Evolutionary conservation across 1,140 invertebrate species (phyloP), one percentile per base, ranked within the genome.

Genomic region (Papilio polytes): DNA sequence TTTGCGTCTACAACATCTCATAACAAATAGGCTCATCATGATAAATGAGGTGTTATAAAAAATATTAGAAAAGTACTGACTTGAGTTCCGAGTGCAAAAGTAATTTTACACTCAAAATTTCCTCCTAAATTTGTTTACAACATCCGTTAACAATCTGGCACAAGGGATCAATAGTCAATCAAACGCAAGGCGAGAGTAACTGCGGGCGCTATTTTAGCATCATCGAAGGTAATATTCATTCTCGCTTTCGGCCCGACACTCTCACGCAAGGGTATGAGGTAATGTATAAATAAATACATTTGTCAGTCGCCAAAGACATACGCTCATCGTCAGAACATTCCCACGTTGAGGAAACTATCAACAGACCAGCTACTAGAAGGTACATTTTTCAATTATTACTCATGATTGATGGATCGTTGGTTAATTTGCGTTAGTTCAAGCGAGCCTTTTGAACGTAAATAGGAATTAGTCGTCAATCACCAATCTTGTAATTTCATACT

Each of bases 101-200:
- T 41, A 41, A 51, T 51, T 51, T 18, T 18, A 82, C 74, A 84
- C 66, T 77, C 77, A 80, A 81, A 81, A 78, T 48, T 82, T 82
- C 80, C 77, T 83, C 83, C 74, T 85, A 83, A 83, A 87, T 81
- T 85, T 90, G 88, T 91, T 93, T 90, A 86, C 85, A 84, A 85
- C 89, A 87, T 87, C 85, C 87, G 90, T 93, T 92, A 90, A 91
- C 87, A 93, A 93, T 94, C 92, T 94, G 93, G 93, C 93, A 94
- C 93, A 91, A 91, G 92, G 89, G 91, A 95, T 94, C 92, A 91
- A 95, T 95, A 92, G 91, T 95, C 92, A 95, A 95, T 95, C 92
- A 95, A 95, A 93, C 85, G 90, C 93, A 94, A 94, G 92, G 94
- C 91, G 91, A 94, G 91, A 94, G 92, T 91, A 91, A 94, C 92